Conservation (phyloP, 2,797 vertebrate genomes). For the Vultur gryphus region DNA sequence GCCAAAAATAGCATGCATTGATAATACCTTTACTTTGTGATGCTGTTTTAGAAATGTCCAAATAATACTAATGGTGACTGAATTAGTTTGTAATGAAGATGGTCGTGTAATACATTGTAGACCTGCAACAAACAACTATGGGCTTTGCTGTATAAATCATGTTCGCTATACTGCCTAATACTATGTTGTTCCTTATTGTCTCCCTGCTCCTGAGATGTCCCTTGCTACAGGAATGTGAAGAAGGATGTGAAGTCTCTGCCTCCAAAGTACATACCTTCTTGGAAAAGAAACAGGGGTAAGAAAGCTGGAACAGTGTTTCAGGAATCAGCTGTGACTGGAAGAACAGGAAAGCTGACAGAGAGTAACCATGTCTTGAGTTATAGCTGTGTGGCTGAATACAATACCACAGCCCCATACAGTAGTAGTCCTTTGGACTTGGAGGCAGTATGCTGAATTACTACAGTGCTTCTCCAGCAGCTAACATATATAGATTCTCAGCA, state of each 20-base stretch:
- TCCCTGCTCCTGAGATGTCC: background rate
- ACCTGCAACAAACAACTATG: background rate
- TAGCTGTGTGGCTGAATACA: no score
- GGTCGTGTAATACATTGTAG: background rate
- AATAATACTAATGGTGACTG: background rate
- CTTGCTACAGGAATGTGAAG: background rate
- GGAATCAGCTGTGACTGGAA: background rate
- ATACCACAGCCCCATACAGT: background rate
- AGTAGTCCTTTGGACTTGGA: background rate
- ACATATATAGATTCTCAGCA: background rate
- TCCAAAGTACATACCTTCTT: background rate
- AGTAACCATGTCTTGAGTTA: background rate
- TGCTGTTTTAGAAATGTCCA: background rate
- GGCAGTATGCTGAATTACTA: background rate
- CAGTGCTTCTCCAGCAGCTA: background rate
- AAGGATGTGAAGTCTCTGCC: background rate
- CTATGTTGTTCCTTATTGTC: background rate
- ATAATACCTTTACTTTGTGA: background rate
- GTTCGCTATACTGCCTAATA: background rate
- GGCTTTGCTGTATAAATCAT: background rate
- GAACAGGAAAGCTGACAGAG: background rate
- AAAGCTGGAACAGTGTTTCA: background rate
- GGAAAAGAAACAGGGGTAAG: background rate
- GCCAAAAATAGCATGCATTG: background rate
- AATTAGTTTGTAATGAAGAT: background rate